A percentile compares a stretch with the other conserved stretches of the same genome.
These are phyloP conservation scores for Leptodactylus fallax DNA, from an alignment of 2,797 vertebrate genomes.

Conservation along the genomic window DNA sequence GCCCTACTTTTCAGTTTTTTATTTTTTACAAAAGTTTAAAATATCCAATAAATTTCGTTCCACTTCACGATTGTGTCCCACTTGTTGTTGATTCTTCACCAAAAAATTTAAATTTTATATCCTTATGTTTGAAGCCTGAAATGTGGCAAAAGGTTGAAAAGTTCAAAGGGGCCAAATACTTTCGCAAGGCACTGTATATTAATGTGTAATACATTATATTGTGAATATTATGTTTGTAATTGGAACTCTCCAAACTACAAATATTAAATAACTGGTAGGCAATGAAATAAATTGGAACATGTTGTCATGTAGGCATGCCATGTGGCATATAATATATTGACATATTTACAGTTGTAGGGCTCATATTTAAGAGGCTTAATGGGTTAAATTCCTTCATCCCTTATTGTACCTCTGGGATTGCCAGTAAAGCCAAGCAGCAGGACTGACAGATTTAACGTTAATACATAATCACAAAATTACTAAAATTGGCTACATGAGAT, in stretches of 20 bases:
- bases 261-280: conserved; percentile 7
- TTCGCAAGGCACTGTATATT: too few relatives aligned
- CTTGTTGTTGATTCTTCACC: too few relatives aligned
- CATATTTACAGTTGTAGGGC: conserved; percentile 71
- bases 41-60: too few relatives aligned
- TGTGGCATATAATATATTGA: conserved; percentile 69
- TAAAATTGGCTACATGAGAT: conserved; percentile 54
- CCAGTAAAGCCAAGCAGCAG: conserved; percentile 51
- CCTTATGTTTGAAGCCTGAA: too few relatives aligned
- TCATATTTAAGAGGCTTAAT: conserved; percentile 72
- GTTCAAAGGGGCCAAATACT: too few relatives aligned
- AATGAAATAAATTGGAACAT: conserved; percentile 60
- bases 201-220: not conserved
- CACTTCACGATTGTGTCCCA: too few relatives aligned
- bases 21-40: too few relatives aligned
- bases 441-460: conserved; percentile 31
- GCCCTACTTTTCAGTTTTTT: too few relatives aligned
- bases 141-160: too few relatives aligned
- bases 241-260: not conserved
- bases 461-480: conserved; percentile 58
- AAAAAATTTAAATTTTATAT: too few relatives aligned
- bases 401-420: conserved; percentile 55
- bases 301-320: conserved; percentile 70
- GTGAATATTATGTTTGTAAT: not conserved
- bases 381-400: conserved; percentile 68